Percentiles rank a stretch among this genome's conserved stretches.
Evolutionary conservation across 2,797 vertebrate genomes (phyloP).

Genomic region (Gambelia wislizenii): DNA sequence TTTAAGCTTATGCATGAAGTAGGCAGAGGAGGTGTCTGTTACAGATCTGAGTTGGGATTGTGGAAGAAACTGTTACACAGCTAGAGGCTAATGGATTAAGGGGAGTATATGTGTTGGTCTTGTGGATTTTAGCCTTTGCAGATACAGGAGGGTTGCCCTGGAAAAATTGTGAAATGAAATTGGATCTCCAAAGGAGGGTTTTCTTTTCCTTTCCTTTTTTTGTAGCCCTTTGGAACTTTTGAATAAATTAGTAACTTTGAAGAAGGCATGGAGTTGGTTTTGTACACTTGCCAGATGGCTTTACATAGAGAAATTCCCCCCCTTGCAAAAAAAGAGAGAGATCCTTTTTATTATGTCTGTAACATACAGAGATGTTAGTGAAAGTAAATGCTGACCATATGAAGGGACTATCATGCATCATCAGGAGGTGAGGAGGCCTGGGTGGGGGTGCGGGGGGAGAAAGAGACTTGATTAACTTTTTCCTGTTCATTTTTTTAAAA

Average conservation of each 20-base stretch:
- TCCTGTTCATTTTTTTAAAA: slow-evolving; percentile 40
- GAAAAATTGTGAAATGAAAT: slow-evolving; percentile 17
- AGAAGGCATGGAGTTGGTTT: neutral
- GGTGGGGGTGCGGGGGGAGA: neutral
- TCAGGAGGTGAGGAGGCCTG: slow-evolving; percentile 20
- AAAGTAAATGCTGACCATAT: slow-evolving; percentile 38
- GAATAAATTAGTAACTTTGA: neutral
- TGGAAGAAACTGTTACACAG: neutral
- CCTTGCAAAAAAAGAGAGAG: neutral
- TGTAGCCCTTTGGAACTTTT: neutral
- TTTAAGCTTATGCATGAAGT: neutral
- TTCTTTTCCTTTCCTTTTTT: too few relatives aligned
- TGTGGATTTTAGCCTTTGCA: neutral
- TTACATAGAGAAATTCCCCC: slow-evolving; percentile 21
- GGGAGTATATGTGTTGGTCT: neutral
- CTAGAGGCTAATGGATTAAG: slow-evolving; percentile 3
- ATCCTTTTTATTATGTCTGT: neutral
- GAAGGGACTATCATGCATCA: slow-evolving; percentile 52
- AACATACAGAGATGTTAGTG: slow-evolving; percentile 49
- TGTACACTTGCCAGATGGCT: neutral
- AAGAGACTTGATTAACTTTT: slow-evolving; percentile 36
- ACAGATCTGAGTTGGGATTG: neutral
- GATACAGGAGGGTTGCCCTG: neutral
- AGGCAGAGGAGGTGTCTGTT: neutral
- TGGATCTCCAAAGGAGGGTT: neutral